Base-by-base conservation (phyloP, 2,797 vertebrate species). In the Anabacerthia variegaticeps region DNA sequence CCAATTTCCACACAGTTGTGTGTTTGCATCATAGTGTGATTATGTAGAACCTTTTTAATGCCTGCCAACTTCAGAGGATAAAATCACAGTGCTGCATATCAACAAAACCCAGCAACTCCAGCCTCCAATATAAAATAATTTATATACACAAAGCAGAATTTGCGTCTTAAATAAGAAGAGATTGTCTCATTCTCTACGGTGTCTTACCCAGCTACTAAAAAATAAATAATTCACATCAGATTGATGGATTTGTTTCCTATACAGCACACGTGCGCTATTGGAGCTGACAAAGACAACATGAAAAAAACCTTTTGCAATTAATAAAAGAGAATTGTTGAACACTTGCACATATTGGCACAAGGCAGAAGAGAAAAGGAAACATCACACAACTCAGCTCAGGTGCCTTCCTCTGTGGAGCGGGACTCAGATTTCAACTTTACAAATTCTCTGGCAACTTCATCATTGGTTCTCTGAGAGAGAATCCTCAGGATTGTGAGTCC, bases 401-500 rank as follows among this genome's bases (percentile, higher is more conserved):
- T 99, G 78, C 98, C 99, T 96, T 99, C 99, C 95, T 99, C 99
- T 0, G 98, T 97, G 7, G 99, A 99, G 39, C 99, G 99, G 4
- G 98, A 99, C 92, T 99, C 99, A 0, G 99, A 99, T 96, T 99
- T 99, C 88, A 99, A 98, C 96, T 98, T 98, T 44, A 99, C 99
- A 13, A 99, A 99, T 97, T 99, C 99, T 95, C 98, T 99, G 85
- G 99, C 99, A 92, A 99, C 99, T 85, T 99, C 99, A 8, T 99
- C 99, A 46, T 98, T 99, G 96, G 98, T 98, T 96, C 99, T 98
- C 97, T 99, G 99, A 26, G 99, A 99, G 52, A 99, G 99, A 97
- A 99, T 99, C 52, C 99, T 98, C 97, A 99, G 98, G 92, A 99
- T 97, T 14, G 99, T 99, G 94, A 99, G 98, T 75, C 99, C 99